Evolutionary conservation across 2,888 invertebrate species (phyloP), one percentile per base, ranked within the genome.

Genomic region (Resseliella maxima): DNA sequence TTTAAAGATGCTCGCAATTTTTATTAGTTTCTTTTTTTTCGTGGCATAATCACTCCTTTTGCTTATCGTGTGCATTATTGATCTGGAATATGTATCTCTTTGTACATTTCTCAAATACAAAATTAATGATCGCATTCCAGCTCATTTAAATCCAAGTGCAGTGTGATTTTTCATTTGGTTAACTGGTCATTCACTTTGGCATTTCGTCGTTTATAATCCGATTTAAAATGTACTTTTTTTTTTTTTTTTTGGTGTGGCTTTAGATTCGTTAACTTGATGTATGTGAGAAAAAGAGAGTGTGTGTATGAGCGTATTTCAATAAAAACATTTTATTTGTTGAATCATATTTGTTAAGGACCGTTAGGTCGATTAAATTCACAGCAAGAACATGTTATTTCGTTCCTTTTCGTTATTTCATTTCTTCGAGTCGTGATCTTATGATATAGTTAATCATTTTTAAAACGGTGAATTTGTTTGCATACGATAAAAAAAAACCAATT

Each of bases 71-170:
- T n/a, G n/a, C n/a, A n/a, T n/a, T n/a, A n/a, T 10, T 45, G 45
- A 45, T 45, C 45, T 45, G 45, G 45, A 45, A 45, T 12, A 45
- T 45, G 45, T 12, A 45, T n/a, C n/a, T n/a, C n/a, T n/a, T n/a
- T n/a, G n/a, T n/a, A n/a, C 41, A 5, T 8, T 41, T 50, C 46
- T 50, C 46, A 6, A 50, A 50, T 50, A n/a, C n/a, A 18, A 72
- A 72, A 72, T 72, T 72, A 72, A 72, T 72, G 72, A 72, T 72
- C 72, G 15, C 72, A 31, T 72, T 72, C 31, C 72, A 27, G n/a
- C 59, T n/a, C n/a, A 59, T 59, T 59, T 59, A 24, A n/a, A n/a
- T n/a, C 59, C 59, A 59, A 59, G 24, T 24, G 46, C 46, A 50
- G 46, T 18, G n/a, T n/a, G 8, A 59, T 59, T 59, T 59, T 59